Evolutionary conservation across 1,140 invertebrate species (phyloP), one percentile per base, ranked within the genome.

Genomic region (Euwallacea similis): DNA sequence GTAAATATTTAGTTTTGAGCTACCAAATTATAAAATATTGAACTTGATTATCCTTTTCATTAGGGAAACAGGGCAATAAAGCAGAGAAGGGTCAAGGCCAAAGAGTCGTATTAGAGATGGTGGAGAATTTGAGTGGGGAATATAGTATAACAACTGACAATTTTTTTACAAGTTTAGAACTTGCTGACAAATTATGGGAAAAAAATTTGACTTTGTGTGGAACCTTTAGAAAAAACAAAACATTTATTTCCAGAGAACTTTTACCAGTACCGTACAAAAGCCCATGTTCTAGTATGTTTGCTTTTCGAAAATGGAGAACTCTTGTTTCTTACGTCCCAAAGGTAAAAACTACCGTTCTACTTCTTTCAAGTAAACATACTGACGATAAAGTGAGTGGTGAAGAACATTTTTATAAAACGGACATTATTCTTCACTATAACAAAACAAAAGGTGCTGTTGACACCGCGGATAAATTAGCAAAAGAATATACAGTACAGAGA

Each of bases 361-460:
- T n/a, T n/a, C n/a, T n/a, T n/a, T n/a, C n/a, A n/a, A n/a, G n/a
- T n/a, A 56, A 75, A 66, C 72, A 74, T 66, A 44, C 16, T 9
- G 73, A 72, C 59, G 69, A 72, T 42, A 72, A 72, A 65, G 54
- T 68, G 41, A 62, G 63, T 53, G 68, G 58, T n/a, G 66, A 69
- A 61, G 33, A 74, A 59, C 54, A 13, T 42, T 50, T 66, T 62
- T 66, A 66, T 21, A 76, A 75, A 67, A 69, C 74, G 42, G 50
- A 66, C 10, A 73, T 75, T 46, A 71, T 75, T n/a, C 47, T 75
- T 42, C 65, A 73, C 44, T 76, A 75, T 53, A 76, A 74, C 80
- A 15, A 66, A 63, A 69, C 69, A 64, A 75, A 75, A 59, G 74
- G 69, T 69, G 74, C 72, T 6, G 71, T 76, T 8, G 73, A 75